Evolutionary conservation across 2,797 vertebrate species (phyloP).

Genomic region (Crax fasciolata): DNA sequence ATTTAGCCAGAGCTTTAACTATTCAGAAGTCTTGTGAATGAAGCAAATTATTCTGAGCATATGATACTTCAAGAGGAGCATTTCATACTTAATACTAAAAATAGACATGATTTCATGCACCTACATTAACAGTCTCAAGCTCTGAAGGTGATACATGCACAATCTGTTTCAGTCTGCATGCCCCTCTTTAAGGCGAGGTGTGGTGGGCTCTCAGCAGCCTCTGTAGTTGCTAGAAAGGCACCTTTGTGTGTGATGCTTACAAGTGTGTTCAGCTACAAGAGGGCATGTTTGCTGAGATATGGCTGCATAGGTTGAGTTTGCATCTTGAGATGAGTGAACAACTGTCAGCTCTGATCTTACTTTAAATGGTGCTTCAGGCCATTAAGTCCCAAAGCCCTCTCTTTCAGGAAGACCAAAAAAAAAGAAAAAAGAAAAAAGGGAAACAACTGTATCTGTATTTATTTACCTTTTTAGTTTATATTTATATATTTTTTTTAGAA

Average conservation of each 20-base stretch:
- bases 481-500: not conserved
- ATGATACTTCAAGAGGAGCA: constrained; percentile 20
- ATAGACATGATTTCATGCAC: not conserved
- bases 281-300: not conserved
- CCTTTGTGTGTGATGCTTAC: not conserved
- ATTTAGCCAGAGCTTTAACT: constrained; percentile 50
- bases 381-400: not conserved
- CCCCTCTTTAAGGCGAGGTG: not conserved
- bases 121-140: not conserved
- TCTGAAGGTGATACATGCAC: not conserved
- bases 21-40: constrained; percentile 45
- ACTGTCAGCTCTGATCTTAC: not conserved
- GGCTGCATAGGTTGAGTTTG: not conserved
- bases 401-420: not conserved
- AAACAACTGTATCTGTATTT: not conserved
- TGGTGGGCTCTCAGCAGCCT: not conserved
- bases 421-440: not conserved
- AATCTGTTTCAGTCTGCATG: not conserved
- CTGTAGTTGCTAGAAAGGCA: not conserved
- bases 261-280: not conserved
- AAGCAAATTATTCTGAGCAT: constrained; percentile 21
- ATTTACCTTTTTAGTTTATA: not conserved
- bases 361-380: not conserved
- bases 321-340: not conserved
- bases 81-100: constrained; percentile 50